Evolutionary conservation across 37 sponge, comb jelly and placozoan species (phyloP), one percentile per base, ranked within the genome.

Genomic region (Cliona cf. orientalis): DNA sequence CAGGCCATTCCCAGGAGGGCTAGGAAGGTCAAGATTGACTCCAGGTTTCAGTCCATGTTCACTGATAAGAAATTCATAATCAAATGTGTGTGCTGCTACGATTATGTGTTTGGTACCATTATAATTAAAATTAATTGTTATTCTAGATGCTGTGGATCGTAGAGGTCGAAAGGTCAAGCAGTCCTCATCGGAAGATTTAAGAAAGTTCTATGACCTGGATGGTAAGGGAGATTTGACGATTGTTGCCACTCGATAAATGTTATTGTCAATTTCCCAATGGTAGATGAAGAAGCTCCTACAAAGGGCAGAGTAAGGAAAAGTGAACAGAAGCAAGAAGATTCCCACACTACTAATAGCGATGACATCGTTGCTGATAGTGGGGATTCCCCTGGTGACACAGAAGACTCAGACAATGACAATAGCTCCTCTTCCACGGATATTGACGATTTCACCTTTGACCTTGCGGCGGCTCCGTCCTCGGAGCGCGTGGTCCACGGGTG

Each of bases 21-120:
- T 0, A 41, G 89, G 35, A 96, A 94, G 56, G 74, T 96, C 1
- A 75, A 74, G 19, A 90, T 96, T 49, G 97, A 93, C 58, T 44
- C 75, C 34, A 80, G 97, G 0, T 96, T 96, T 71, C 72, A 80
- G 65, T 73, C 89, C 65, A 96, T 96, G 97, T 93, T 96, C 73
- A 85, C 82, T 14, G 94, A 91, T 41, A 62, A 80, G 23, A 66
- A 66, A 19, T 96, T 96, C 85, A 78, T 91, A 86, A 79, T 89
- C 42, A 84, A 85, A 56, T 96, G 95, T 94, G 46, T n/a, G 90
- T 42, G 26, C 9, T 25, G n/a, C 35, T 12, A n/a, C 14, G 4
- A 6, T 6, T 2, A 14, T 71, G n/a, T 23, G 14, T 5, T 69
- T 37, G 6, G 70, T 31, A 11, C 75, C 7, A 7, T 62, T 25